Evolutionary conservation across 1,140 invertebrate genomes (phyloP).

Genomic region (Drosophila tsacasi): DNA sequence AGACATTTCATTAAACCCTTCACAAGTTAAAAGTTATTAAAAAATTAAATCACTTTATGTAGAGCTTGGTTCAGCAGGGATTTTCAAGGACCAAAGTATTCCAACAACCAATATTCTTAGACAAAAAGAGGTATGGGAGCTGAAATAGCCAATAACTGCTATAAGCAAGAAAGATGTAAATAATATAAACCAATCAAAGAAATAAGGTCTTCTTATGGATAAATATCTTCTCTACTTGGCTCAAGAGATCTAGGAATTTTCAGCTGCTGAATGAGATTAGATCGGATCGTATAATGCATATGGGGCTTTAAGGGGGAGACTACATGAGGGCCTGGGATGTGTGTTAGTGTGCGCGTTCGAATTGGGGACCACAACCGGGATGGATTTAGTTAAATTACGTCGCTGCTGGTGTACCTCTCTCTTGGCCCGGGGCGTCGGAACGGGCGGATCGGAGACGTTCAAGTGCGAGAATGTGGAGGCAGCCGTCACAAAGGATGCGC

Average conservation of each 20-base stretch:
- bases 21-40: background rate
- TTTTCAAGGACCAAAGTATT: background rate
- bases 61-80: background rate
- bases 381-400: conserved; percentile 55
- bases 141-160: background rate
- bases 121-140: background rate
- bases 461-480: conserved; percentile 76
- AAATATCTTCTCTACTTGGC: background rate
- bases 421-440: conserved; percentile 77
- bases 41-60: background rate
- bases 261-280: background rate
- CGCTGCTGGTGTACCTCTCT: conserved; percentile 81
- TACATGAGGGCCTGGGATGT: conserved; percentile 45
- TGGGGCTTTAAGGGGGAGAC: background rate
- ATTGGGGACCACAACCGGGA: conserved; percentile 63
- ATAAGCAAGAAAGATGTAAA: background rate
- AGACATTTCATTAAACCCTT: background rate
- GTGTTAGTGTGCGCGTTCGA: conserved; percentile 55
- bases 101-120: background rate
- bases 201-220: background rate
- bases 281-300: background rate
- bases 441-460: conserved; percentile 68
- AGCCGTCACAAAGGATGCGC: conserved; percentile 78
- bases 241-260: background rate
- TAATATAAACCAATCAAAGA: background rate